Conservation (phyloP, 2,888 invertebrate genomes). For the Drosophila tanythrix region DNA sequence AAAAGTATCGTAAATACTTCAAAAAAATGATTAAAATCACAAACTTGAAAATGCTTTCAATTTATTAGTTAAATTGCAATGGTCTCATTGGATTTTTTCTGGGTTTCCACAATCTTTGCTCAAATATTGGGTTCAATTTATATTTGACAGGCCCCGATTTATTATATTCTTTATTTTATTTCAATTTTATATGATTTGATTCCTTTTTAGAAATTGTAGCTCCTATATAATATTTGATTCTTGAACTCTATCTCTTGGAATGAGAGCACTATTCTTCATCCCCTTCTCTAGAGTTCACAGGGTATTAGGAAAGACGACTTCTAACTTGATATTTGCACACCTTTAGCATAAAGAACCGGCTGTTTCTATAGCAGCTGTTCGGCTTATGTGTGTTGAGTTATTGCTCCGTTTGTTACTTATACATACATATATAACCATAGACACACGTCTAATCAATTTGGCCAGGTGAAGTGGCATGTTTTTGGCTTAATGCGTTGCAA, state of each 20-base stretch:
- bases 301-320: conserved; percentile 25
- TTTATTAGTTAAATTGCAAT: background rate
- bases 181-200: background rate
- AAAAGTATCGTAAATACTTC: background rate
- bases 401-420: conserved; percentile 31
- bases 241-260: background rate
- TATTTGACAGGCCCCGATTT: background rate
- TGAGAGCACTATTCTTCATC: background rate
- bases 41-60: background rate
- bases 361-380: conserved; percentile 52
- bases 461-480: conserved; percentile 18
- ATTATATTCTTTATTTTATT: background rate
- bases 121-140: background rate
- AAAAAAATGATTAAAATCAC: background rate
- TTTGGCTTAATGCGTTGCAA: conserved; percentile 34
- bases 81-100: background rate
- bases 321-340: background rate
- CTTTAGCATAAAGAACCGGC: conserved; percentile 48
- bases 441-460: conserved; percentile 9
- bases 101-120: background rate
- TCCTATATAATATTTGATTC: background rate
- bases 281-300: conserved; percentile 1
- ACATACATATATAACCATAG: background rate
- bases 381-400: conserved; percentile 44
- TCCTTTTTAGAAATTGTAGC: background rate